These are phyloP conservation scores for Gymnocephalus cernua DNA, from an alignment of 2,113 vertebrate species.

Conservation along the genomic window DNA sequence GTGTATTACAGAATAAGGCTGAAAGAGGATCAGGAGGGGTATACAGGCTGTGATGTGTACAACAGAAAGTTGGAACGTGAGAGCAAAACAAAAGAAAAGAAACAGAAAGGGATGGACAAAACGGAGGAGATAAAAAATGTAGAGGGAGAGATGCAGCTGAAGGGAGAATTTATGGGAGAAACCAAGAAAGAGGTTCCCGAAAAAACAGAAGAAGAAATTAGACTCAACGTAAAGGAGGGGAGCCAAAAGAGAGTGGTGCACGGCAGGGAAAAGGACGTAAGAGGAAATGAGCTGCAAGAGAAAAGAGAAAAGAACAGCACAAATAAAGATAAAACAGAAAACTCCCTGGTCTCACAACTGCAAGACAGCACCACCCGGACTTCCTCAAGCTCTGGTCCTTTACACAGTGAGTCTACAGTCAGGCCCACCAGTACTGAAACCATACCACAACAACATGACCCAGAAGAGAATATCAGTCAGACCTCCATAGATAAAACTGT, in stretches of 20 bases:
- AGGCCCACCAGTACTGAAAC: background rate
- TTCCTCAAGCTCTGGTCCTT: background rate
- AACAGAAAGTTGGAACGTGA: background rate
- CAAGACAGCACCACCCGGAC: background rate
- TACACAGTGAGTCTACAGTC: background rate
- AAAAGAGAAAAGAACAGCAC: background rate
- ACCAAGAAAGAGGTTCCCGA: background rate
- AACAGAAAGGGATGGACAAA: background rate
- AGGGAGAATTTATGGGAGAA: background rate
- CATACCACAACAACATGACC: background rate
- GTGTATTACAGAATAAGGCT: no score
- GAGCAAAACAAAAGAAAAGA: constrained; percentile 1
- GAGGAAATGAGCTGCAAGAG: background rate
- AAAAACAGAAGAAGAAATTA: background rate
- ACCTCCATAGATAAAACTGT: background rate
- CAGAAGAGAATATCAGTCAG: background rate
- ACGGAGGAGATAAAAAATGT: background rate
- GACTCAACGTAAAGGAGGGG: background rate
- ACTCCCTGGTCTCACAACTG: background rate
- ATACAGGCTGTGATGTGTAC: background rate
- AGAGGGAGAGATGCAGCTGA: background rate
- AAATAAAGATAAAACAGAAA: background rate
- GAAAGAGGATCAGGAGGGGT: background rate
- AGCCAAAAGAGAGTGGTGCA: background rate
- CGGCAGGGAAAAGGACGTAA: background rate